A percentile compares a stretch with the other conserved stretches of the same genome.
phyloP scores from a whole-genome alignment of 2,888 invertebrate species.

The Gisinianus flammeolus region DNA sequence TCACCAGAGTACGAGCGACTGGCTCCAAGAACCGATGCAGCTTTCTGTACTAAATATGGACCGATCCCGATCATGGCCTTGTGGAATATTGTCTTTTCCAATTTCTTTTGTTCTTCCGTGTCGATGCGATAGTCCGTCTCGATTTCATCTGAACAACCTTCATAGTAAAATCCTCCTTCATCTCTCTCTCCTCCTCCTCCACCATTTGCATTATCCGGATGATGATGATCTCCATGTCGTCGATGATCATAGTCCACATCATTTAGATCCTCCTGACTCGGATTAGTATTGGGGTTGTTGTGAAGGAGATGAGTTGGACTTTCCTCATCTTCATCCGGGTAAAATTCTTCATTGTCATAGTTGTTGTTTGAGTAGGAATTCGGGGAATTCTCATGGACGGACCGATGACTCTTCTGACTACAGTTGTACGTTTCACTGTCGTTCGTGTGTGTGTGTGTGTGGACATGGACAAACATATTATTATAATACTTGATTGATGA shows the following conservation, averaged over 20 bases:
- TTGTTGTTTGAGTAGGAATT: not conserved
- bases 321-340: slow-evolving; percentile 25
- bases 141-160: too few relatives aligned
- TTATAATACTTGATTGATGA: too few relatives aligned
- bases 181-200: too few relatives aligned
- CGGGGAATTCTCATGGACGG: too few relatives aligned
- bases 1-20: slow-evolving; percentile 28
- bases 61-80: slow-evolving; percentile 36
- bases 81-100: slow-evolving; percentile 27
- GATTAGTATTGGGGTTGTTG: not conserved
- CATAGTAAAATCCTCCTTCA: too few relatives aligned
- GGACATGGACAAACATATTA: too few relatives aligned
- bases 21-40: slow-evolving; percentile 10
- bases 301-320: too few relatives aligned
- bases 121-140: not conserved
- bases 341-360: slow-evolving; percentile 26
- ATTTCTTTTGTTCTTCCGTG: slow-evolving; percentile 8
- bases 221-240: too few relatives aligned
- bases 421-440: slow-evolving; percentile 4
- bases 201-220: too few relatives aligned
- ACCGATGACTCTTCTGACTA: not conserved
- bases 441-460: too few relatives aligned
- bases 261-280: too few relatives aligned
- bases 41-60: slow-evolving; percentile 24
- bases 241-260: too few relatives aligned